phyloP scores from a whole-genome alignment of 2,113 vertebrate genomes.

The Lepisosteus osseus region DNA sequence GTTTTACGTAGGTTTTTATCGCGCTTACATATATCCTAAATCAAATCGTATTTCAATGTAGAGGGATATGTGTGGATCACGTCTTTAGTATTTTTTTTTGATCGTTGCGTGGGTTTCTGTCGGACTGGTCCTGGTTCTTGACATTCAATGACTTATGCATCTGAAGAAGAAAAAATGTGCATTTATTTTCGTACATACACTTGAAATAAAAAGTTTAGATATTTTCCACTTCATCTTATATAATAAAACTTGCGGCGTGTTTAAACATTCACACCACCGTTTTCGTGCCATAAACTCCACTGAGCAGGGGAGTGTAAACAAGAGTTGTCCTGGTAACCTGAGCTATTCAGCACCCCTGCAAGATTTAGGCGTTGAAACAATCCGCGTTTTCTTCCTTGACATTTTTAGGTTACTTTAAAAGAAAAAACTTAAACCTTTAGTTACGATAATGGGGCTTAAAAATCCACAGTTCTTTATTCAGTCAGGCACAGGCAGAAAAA shows the following conservation, averaged over 20 bases:
- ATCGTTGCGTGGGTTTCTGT: not conserved
- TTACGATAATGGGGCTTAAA: too few relatives aligned
- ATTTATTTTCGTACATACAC: too few relatives aligned
- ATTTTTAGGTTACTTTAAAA: not conserved
- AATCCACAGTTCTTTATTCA: too few relatives aligned
- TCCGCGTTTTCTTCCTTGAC: not conserved
- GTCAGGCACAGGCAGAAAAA: too few relatives aligned
- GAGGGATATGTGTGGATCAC: not conserved
- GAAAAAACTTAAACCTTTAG: too few relatives aligned
- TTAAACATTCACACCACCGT: not conserved
- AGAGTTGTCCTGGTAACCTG: conserved; percentile 55
- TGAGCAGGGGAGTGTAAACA: conserved; percentile 29
- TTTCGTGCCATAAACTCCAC: not conserved
- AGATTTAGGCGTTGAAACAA: conserved; percentile 44
- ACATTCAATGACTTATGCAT: not conserved
- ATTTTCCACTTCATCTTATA: too few relatives aligned
- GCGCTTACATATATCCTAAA: not conserved
- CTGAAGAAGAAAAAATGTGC: too few relatives aligned
- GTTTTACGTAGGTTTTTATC: not conserved
- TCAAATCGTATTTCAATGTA: not conserved
- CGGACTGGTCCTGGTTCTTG: not conserved
- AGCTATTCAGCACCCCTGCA: conserved; percentile 41
- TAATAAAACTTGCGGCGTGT: too few relatives aligned
- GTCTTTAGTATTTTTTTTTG: not conserved
- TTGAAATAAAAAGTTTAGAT: too few relatives aligned